Evolutionary conservation across 2,888 invertebrate genomes (phyloP).

Genomic region (Phoenoteleia sp.): DNA sequence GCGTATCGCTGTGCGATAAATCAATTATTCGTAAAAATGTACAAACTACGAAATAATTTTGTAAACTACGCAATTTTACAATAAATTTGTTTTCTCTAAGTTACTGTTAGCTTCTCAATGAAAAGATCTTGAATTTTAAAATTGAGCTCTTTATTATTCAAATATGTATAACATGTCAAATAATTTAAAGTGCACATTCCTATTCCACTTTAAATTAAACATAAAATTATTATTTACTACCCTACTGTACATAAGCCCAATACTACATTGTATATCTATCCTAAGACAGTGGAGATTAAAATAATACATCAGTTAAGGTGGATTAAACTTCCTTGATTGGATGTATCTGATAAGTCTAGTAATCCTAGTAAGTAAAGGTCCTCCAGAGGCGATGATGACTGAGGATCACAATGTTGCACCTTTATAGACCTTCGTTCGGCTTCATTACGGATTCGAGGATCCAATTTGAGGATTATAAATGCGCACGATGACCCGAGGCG

Average conservation of each 20-base stretch:
- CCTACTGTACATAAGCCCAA: not conserved
- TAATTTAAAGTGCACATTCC: no score
- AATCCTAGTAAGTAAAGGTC: slow-evolving; percentile 46
- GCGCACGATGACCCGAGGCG: slow-evolving; percentile 71
- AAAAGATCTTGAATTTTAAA: no score
- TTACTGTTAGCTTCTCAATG: no score
- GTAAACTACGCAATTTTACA: no score
- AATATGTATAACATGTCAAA: no score
- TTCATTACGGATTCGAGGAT: slow-evolving; percentile 72
- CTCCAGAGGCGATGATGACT: slow-evolving; percentile 60
- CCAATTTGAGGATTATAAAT: slow-evolving; percentile 82
- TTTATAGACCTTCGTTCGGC: slow-evolving; percentile 65
- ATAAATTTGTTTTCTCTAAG: no score
- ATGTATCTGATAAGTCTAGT: slow-evolving; percentile 56
- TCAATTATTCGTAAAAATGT: no score
- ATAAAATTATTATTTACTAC: slow-evolving; percentile 38
- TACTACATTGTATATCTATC: slow-evolving; percentile 35
- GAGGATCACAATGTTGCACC: slow-evolving; percentile 66
- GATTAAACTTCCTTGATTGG: slow-evolving; percentile 63
- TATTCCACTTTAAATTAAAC: slow-evolving; percentile 5
- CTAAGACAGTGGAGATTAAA: slow-evolving; percentile 40
- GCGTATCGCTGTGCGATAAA: no score
- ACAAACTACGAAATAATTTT: no score
- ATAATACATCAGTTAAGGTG: slow-evolving; percentile 47
- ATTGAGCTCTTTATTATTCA: no score